A percentile compares a stretch with the other conserved stretches of the same genome.
phyloP scores from a whole-genome alignment of 1,140 invertebrate species.

The Listronotus bonariensis region DNA sequence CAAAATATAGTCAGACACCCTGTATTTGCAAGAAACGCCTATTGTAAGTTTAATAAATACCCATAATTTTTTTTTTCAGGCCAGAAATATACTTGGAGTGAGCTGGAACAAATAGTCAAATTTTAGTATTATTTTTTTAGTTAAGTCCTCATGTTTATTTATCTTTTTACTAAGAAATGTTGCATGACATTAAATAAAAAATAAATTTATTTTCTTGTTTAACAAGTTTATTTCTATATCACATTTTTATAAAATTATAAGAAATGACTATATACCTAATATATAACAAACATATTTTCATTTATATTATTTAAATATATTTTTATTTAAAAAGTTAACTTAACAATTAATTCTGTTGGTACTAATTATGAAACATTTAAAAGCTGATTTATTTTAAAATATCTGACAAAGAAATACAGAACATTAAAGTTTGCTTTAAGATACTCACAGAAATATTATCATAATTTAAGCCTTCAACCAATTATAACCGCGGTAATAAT shows the following conservation, averaged over 20 bases:
- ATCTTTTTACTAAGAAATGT: not conserved
- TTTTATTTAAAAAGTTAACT: too few species aligned
- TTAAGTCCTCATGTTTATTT: not conserved
- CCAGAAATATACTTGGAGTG: slow-evolving; percentile 54
- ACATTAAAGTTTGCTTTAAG: too few species aligned
- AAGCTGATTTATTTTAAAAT: too few species aligned
- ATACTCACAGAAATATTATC: too few species aligned
- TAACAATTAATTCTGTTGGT: too few species aligned
- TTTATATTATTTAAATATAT: too few species aligned
- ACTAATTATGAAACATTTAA: too few species aligned
- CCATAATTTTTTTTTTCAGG: slow-evolving; percentile 45
- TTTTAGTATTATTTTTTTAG: slow-evolving; percentile 1
- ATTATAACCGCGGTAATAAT: too few species aligned
- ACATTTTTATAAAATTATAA: not conserved
- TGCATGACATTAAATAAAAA: not conserved
- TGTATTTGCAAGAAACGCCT: not conserved
- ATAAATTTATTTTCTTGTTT: slow-evolving; percentile 20
- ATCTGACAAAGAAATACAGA: too few species aligned
- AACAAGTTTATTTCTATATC: not conserved
- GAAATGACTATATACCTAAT: not conserved
- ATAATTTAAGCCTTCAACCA: too few species aligned
- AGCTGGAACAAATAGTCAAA: slow-evolving; percentile 50
- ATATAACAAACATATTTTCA: too few species aligned
- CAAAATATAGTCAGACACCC: too few species aligned
- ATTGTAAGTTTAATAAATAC: not conserved